Percentiles rank a stretch among this genome's conserved stretches.
Evolutionary conservation across 2,797 vertebrate genomes (phyloP).

Genomic region (Hyperoplus lanceolatus): DNA sequence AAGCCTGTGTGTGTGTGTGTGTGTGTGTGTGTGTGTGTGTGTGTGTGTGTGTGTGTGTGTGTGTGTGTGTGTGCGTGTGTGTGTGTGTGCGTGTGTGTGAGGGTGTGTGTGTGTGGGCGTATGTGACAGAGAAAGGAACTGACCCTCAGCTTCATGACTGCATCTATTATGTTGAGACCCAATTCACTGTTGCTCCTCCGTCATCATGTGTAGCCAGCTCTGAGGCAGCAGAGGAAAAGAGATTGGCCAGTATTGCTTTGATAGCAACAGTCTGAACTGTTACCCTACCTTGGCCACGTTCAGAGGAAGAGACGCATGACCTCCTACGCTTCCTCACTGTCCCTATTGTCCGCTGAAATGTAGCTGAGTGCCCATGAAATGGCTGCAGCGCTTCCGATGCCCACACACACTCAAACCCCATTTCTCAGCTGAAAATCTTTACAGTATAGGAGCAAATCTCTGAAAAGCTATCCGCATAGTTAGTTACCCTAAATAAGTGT

Average conservation of each 20-base stretch:
- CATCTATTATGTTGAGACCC: slow-evolving; percentile 72
- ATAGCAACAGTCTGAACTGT: slow-evolving; percentile 41
- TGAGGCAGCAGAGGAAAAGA: slow-evolving; percentile 36
- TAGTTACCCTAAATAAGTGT: slow-evolving; percentile 36
- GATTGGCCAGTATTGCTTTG: slow-evolving; percentile 51
- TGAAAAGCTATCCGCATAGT: slow-evolving; percentile 7
- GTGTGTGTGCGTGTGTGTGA: slow-evolving; percentile 24
- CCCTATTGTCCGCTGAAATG: slow-evolving; percentile 50
- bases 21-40: slow-evolving; percentile 34
- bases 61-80: slow-evolving; percentile 42
- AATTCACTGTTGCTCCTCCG: slow-evolving; percentile 54
- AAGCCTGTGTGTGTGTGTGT: slow-evolving; percentile 39
- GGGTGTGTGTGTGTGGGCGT: slow-evolving; percentile 31
- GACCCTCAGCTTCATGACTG: slow-evolving; percentile 75
- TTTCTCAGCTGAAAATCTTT: slow-evolving; percentile 26
- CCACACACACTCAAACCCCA: neutral
- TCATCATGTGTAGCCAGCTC: slow-evolving; percentile 52
- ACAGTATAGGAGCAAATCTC: slow-evolving; percentile 27
- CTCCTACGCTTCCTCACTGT: slow-evolving; percentile 66
- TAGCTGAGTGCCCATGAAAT: slow-evolving; percentile 39
- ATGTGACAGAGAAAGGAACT: slow-evolving; percentile 62
- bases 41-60: slow-evolving; percentile 32
- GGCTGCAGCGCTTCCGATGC: slow-evolving; percentile 20
- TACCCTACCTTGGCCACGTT: slow-evolving; percentile 44
- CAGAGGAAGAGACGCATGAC: slow-evolving; percentile 70